Percentiles rank a stretch among this genome's conserved stretches.
Conservation (phyloP, 2,113 vertebrate genomes). For the Corydoras maculifer region DNA sequence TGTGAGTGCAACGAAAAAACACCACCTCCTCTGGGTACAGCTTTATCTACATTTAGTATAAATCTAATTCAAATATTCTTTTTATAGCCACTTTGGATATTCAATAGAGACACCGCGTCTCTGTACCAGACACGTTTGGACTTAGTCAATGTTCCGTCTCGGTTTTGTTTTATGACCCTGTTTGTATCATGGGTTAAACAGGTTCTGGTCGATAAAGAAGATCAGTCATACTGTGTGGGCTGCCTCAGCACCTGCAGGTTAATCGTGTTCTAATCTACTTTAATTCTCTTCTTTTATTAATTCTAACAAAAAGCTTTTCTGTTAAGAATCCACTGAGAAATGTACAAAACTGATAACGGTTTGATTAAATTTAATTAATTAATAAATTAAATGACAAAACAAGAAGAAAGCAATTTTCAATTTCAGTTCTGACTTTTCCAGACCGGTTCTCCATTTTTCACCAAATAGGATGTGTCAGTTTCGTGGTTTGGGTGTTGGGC, state of each 20-base stretch:
- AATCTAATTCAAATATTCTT: slow-evolving; percentile 12
- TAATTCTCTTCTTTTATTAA: slow-evolving; percentile 45
- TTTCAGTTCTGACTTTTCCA: no score
- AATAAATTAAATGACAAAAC: no score
- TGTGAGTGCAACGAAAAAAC: neutral
- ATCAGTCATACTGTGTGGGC: slow-evolving; percentile 23
- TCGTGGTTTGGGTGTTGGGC: no score
- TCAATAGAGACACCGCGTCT: neutral
- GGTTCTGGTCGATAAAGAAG: slow-evolving; percentile 2
- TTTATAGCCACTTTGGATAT: neutral
- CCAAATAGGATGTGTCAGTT: no score
- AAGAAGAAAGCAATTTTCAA: no score
- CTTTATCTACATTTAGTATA: slow-evolving; percentile 16
- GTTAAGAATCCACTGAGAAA: neutral
- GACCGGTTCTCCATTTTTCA: no score
- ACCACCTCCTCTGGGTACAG: neutral
- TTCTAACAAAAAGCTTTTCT: slow-evolving; percentile 1
- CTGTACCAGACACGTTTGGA: neutral
- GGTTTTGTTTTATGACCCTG: slow-evolving; percentile 6
- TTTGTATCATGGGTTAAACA: slow-evolving; percentile 14
- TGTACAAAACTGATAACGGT: no score
- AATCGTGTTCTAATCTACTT: slow-evolving; percentile 53
- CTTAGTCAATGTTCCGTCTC: slow-evolving; percentile 5
- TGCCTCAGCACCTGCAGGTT: slow-evolving; percentile 30
- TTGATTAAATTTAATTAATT: no score